Base-by-base conservation (phyloP, 2,888 invertebrate genomes). In the Eurytoma adleriae region DNA sequence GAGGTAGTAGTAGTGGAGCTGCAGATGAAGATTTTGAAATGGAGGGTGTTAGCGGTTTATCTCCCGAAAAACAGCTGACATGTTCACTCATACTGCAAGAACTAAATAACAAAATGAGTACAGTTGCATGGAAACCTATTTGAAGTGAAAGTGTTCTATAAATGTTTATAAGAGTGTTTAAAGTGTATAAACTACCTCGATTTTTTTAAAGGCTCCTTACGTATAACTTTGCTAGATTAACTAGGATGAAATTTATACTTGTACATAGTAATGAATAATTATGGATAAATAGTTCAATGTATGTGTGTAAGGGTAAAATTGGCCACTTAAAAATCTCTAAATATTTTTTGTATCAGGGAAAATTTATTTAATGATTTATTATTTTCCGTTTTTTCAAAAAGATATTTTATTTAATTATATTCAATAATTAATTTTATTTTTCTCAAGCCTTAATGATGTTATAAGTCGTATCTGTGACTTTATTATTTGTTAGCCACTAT, bases 51-150 rank as follows among this genome's bases (percentile, higher is more conserved):
- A 93, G 85, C 83, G 92, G 86, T 90, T 92, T 88, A 71, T 91
- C 93, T 12, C 91, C 93, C 16, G 94, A 95, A 71, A 96, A 96
- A 87, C 93, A 95, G 61, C 92, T 94, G 16, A 94, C 96, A 50
- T 96, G 95, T 88, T 92, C 93, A 7, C 92, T 96, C 18, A 95
- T 96, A 83, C 91, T 96, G 52, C 93, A 94, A 24, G 96, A 96
- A 91, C 93, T 96, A 76, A 96, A 96, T 89, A 92, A 96, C 78
- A 96, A 96, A 91, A 94, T 96, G 92, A 91, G 92, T 30, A 91
- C 94, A 1, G 95, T 95, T 40, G 94, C 94, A 0, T 96, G 96
- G 95, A 95, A 94, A 83, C 95, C 95, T 16, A 84, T 84, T 76
- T 89, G 82, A 81, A 86, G 74, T 61, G 40, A 59, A 27, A 40